Percentiles rank a stretch among this genome's conserved stretches.
Conservation (phyloP, 2,797 vertebrate genomes). For the Cryptoprocta ferox region DNA sequence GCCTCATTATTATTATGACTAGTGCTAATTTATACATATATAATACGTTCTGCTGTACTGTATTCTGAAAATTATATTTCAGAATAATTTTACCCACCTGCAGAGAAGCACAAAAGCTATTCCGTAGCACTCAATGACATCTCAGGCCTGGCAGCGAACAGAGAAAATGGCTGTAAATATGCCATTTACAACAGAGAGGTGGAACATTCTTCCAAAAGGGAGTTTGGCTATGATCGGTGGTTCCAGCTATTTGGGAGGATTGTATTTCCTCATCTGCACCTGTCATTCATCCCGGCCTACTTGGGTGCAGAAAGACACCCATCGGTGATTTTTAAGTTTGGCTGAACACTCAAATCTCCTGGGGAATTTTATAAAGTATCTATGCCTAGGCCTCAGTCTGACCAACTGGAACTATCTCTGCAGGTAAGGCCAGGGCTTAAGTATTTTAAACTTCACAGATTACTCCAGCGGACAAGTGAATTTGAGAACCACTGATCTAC, state of each 20-base stretch:
- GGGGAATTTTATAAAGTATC: background rate
- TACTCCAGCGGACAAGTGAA: background rate
- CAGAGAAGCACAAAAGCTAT: conserved; percentile 41
- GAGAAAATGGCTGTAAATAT: conserved; percentile 52
- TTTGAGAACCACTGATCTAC: background rate
- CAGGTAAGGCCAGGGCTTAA: background rate
- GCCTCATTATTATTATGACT: conserved; percentile 65
- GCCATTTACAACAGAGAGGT: background rate
- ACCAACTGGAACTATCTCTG: background rate
- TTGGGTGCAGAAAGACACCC: background rate
- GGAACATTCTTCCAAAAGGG: background rate
- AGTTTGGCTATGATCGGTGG: conserved; percentile 48
- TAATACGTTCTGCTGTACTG: conserved; percentile 59
- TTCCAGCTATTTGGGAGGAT: background rate
- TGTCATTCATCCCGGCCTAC: background rate
- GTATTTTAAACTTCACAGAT: background rate
- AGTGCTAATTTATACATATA: conserved; percentile 66
- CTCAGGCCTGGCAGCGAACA: background rate
- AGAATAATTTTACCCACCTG: conserved; percentile 63
- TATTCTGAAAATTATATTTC: conserved; percentile 66
- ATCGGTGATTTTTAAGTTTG: conserved; percentile 42
- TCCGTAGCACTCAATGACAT: background rate
- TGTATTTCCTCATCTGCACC: background rate
- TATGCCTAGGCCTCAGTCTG: background rate
- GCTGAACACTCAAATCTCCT: conserved; percentile 7